phyloP scores from a whole-genome alignment of 2,113 vertebrate genomes.

The Silurus asotus region DNA sequence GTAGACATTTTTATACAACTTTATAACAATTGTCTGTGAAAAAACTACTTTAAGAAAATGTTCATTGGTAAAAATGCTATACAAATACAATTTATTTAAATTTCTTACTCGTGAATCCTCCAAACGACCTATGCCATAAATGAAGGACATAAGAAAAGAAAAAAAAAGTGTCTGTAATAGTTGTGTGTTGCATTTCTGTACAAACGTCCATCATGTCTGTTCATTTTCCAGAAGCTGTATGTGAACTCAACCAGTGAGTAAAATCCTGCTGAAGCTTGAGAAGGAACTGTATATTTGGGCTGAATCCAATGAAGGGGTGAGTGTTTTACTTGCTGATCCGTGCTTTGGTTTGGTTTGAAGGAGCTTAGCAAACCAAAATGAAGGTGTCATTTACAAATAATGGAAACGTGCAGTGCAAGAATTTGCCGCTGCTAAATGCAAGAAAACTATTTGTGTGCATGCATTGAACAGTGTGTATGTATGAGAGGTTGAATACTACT shows the following conservation, averaged over 20 bases:
- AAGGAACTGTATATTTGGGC: not conserved
- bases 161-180: too few species aligned
- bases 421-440: not conserved
- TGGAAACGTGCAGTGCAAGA: too few species aligned
- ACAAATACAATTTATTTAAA: too few species aligned
- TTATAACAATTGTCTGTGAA: too few species aligned
- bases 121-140: too few species aligned
- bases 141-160: too few species aligned
- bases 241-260: not conserved
- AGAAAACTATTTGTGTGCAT: not conserved
- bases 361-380: not conserved
- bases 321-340: not conserved
- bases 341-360: too few species aligned
- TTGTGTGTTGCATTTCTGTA: not conserved
- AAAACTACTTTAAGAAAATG: too few species aligned
- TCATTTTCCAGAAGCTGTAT: not conserved
- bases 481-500: not conserved
- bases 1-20: too few species aligned
- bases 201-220: not conserved
- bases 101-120: too few species aligned
- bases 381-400: not conserved
- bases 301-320: conserved; percentile 18
- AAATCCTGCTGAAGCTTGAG: too few species aligned
- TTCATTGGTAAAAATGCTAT: too few species aligned
- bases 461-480: not conserved